Conservation (phyloP, 2,113 vertebrate genomes). For the Rhynchopsitta pachyrhyncha region DNA sequence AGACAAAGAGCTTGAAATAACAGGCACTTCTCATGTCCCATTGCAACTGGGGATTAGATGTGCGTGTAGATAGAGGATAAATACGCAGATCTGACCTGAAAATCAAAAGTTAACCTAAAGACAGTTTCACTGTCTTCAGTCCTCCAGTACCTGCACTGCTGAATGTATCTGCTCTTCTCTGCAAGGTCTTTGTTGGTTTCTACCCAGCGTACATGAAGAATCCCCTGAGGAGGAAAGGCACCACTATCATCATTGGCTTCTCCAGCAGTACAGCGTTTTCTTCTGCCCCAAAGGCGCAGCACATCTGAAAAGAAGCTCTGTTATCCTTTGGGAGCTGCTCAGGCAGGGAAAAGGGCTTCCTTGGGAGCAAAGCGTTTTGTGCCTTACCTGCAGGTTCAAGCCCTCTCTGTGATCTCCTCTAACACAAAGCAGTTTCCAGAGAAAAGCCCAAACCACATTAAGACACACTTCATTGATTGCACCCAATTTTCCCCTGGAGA, state of each 20-base stretch:
- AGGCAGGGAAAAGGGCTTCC: neutral
- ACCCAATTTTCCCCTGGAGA: neutral
- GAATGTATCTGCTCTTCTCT: neutral
- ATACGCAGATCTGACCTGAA: neutral
- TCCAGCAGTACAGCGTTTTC: accelerated
- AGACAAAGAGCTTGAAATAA: neutral
- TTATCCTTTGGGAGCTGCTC: neutral
- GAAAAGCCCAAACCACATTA: neutral
- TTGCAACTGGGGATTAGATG: neutral
- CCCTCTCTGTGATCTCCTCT: neutral
- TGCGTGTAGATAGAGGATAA: neutral
- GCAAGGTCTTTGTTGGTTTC: neutral
- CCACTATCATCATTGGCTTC: neutral
- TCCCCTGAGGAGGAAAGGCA: neutral
- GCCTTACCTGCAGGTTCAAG: neutral
- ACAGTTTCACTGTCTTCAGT: neutral
- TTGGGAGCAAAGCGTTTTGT: neutral
- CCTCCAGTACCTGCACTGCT: neutral
- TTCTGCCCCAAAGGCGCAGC: neutral
- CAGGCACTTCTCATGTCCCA: neutral
- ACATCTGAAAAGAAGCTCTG: neutral
- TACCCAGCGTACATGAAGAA: accelerated
- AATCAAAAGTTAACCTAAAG: neutral
- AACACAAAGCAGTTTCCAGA: neutral
- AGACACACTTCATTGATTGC: accelerated